phyloP scores from a whole-genome alignment of 2,113 vertebrate genomes.

The Heteronetta atricapilla region DNA sequence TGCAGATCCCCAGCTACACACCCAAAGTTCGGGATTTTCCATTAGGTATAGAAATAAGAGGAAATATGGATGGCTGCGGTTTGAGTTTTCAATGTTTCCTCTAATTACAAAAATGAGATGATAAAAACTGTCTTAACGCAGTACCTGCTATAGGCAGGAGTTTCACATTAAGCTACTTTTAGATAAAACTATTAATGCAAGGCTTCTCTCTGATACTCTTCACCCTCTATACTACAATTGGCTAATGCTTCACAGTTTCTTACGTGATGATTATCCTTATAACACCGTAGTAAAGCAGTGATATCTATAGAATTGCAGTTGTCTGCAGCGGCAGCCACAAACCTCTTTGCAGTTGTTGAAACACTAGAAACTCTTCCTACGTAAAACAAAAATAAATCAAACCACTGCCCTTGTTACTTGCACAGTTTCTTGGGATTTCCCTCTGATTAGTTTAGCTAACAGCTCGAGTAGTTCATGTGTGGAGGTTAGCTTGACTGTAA shows the following conservation, averaged over 20 bases:
- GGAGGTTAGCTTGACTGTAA: background rate
- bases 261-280: background rate
- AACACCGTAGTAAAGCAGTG: background rate
- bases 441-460: background rate
- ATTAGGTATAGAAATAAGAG: background rate
- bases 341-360: background rate
- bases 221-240: background rate
- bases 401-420: background rate
- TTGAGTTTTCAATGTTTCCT: conserved; percentile 45
- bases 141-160: background rate
- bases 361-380: background rate
- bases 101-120: conserved; percentile 45
- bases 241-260: background rate
- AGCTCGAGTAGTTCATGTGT: background rate
- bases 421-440: background rate
- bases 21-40: background rate
- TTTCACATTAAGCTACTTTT: conserved; percentile 19
- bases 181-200: background rate
- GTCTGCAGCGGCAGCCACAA: background rate
- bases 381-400: background rate
- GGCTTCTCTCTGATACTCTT: background rate
- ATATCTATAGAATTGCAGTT: background rate
- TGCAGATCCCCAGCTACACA: background rate
- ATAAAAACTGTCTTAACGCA: background rate
- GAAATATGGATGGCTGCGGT: background rate